phyloP scores from a whole-genome alignment of 2,113 vertebrate genomes.

The Rhinopomastus cyanomelas region DNA sequence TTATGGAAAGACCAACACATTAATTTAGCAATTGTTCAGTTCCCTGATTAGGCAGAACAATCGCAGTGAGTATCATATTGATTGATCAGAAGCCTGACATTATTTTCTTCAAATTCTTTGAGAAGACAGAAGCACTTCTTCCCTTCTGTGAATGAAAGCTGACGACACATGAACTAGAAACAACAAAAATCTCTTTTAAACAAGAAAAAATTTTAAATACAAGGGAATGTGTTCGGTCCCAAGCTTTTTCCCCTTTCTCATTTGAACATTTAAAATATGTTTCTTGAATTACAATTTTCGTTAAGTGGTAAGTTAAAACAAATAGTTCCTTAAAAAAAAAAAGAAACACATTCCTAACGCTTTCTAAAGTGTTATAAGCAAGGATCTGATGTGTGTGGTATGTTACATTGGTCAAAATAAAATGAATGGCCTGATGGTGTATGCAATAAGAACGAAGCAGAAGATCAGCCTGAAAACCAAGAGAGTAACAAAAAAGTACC shows the following conservation, averaged over 20 bases:
- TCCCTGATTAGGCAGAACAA: not conserved
- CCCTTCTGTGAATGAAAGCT: not conserved
- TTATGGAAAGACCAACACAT: not conserved
- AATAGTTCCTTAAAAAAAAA: not conserved
- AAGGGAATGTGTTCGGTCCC: not conserved
- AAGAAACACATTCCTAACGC: not conserved
- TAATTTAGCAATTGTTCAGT: not conserved
- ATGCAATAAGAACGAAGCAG: not conserved
- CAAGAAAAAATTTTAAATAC: not conserved
- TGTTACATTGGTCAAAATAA: not conserved
- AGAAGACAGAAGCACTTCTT: not conserved
- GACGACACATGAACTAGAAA: not conserved
- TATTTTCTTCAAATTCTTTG: not conserved
- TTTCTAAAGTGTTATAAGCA: not conserved
- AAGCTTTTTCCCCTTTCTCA: not conserved
- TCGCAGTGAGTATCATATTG: not conserved
- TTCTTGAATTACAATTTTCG: not conserved
- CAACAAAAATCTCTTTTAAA: not conserved
- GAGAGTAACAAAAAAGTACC: not conserved
- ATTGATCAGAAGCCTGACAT: not conserved
- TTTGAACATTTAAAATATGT: fast-evolving
- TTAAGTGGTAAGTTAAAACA: not conserved
- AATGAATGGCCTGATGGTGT: not conserved
- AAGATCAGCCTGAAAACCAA: not conserved
- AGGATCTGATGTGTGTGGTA: not conserved